Percentiles rank a stretch among this genome's conserved stretches.
phyloP scores from a whole-genome alignment of 2,888 invertebrate genomes.

The Andrena dorsata region DNA sequence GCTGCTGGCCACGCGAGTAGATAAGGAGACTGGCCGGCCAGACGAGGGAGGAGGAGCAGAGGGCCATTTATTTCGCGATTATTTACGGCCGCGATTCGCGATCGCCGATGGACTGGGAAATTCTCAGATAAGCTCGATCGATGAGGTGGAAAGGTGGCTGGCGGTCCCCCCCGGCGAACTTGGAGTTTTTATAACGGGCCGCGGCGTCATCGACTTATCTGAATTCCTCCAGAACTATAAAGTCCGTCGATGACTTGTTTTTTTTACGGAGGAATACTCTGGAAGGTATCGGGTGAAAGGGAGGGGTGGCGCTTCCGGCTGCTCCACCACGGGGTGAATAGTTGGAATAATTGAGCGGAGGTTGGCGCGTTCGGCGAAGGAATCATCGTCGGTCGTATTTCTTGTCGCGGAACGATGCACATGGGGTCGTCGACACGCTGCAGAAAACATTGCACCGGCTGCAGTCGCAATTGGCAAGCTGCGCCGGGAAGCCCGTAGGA shows the following conservation, averaged over 20 bases:
- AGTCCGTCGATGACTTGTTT: background rate
- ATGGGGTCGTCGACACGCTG: conserved; percentile 65
- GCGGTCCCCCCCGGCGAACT: background rate
- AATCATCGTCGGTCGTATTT: conserved; percentile 49
- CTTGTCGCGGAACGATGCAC: conserved; percentile 60
- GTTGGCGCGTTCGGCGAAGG: conserved; percentile 38
- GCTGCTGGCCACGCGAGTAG: conserved; percentile 37
- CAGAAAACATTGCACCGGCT: conserved; percentile 60
- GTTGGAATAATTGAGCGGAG: conserved; percentile 41
- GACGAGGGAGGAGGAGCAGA: background rate
- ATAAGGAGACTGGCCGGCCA: conserved; percentile 47
- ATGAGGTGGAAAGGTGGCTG: background rate
- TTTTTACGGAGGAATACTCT: background rate
- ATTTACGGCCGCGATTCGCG: conserved; percentile 44
- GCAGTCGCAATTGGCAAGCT: conserved; percentile 69
- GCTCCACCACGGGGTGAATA: conserved; percentile 23
- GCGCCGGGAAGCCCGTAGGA: conserved; percentile 58
- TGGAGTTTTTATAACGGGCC: background rate
- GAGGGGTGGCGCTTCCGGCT: background rate
- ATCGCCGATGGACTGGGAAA: conserved; percentile 40
- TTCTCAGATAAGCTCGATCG: conserved; percentile 31
- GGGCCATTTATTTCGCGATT: conserved; percentile 38
- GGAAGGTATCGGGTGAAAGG: background rate
- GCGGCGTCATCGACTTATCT: background rate
- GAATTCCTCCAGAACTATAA: background rate